Percentiles rank a stretch among this genome's conserved stretches.
phyloP scores from a whole-genome alignment of 2,113 vertebrate species.

The Larimichthys polyactis region DNA sequence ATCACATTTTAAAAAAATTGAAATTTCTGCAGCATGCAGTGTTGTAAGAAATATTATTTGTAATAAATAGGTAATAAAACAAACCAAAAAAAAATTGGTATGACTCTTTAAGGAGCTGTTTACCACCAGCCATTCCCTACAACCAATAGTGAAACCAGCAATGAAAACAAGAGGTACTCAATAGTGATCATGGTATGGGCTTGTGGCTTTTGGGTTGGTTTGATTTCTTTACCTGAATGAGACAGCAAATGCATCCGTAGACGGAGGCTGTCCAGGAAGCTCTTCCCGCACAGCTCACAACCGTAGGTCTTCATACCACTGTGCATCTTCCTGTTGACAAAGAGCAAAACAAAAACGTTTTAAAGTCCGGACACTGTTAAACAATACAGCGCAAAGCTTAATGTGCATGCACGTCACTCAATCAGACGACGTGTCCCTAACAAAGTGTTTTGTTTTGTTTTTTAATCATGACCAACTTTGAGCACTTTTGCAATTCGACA shows the following conservation, averaged over 20 bases:
- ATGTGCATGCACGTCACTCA: neutral
- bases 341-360: constrained; percentile 56
- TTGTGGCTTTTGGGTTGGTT: neutral
- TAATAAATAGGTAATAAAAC: neutral
- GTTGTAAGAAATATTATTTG: no score
- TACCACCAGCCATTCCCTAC: no score
- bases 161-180: neutral
- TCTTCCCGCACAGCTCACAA: constrained; percentile 97
- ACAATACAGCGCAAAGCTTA: neutral
- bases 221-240: constrained; percentile 91
- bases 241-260: constrained; percentile 99
- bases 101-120: neutral
- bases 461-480: neutral
- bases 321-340: constrained; percentile 93
- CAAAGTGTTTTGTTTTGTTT: neutral
- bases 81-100: neutral
- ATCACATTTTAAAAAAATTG: neutral
- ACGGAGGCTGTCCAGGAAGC: constrained; percentile 97
- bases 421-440: neutral
- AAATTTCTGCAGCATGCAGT: neutral
- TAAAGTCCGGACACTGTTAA: neutral
- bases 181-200: neutral
- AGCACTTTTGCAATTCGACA: constrained; percentile 1
- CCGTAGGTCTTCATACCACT: constrained; percentile 98
- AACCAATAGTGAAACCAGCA: neutral